A percentile compares a stretch with the other conserved stretches of the same genome.
These are phyloP conservation scores for Sycophila sp. DNA, from an alignment of 1,140 invertebrate species.

Conservation along the genomic window DNA sequence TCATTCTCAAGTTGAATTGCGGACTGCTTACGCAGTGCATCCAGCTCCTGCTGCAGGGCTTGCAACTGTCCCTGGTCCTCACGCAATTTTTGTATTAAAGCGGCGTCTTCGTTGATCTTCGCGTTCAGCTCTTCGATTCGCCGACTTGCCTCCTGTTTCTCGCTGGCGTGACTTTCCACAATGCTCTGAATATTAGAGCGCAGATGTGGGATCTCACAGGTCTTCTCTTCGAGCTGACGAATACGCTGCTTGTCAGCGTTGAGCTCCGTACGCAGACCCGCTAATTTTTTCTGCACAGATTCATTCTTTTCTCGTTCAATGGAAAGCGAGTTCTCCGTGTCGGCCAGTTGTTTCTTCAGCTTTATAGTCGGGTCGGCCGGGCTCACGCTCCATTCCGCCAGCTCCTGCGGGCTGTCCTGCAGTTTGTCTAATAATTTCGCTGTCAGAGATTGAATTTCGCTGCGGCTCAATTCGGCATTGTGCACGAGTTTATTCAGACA, in stretches of 20 bases:
- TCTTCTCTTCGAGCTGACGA: slow-evolving; percentile 70
- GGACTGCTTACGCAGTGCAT: slow-evolving; percentile 66
- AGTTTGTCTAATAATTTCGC: slow-evolving; percentile 89
- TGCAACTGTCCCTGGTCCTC: slow-evolving; percentile 68
- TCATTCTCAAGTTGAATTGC: slow-evolving; percentile 68
- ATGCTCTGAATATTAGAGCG: slow-evolving; percentile 72
- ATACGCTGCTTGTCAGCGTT: slow-evolving; percentile 72
- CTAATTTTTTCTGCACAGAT: slow-evolving; percentile 78
- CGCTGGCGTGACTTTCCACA: slow-evolving; percentile 68
- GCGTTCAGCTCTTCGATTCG: slow-evolving; percentile 69
- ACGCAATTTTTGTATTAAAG: slow-evolving; percentile 66
- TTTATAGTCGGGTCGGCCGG: slow-evolving; percentile 85
- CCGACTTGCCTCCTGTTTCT: slow-evolving; percentile 64
- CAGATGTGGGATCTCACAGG: slow-evolving; percentile 69
- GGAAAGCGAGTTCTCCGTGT: slow-evolving; percentile 78
- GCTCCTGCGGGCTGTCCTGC: slow-evolving; percentile 76
- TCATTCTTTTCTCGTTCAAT: slow-evolving; percentile 78
- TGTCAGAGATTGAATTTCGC: slow-evolving; percentile 88
- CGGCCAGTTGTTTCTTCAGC: slow-evolving; percentile 85
- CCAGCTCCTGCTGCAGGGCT: slow-evolving; percentile 63
- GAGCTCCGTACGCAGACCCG: slow-evolving; percentile 80
- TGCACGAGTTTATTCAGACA: slow-evolving; percentile 79
- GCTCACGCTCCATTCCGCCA: slow-evolving; percentile 89
- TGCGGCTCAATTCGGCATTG: slow-evolving; percentile 81
- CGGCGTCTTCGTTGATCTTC: slow-evolving; percentile 71